phyloP scores from a whole-genome alignment of 2,888 invertebrate species.

The Alsophila aescularia region DNA sequence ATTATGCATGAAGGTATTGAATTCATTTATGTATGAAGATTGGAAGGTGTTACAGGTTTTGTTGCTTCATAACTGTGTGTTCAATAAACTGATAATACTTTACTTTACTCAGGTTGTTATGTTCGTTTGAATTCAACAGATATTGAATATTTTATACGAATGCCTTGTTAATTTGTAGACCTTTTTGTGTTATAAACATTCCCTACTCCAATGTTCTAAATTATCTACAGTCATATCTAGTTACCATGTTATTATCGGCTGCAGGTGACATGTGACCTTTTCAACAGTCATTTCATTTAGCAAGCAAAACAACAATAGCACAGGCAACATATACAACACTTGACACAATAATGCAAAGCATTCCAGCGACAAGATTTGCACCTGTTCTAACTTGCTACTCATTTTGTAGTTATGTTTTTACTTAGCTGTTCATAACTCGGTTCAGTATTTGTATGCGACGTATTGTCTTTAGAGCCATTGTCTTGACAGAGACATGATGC shows the following conservation, averaged over 20 bases:
- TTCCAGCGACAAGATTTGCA: conserved; percentile 21
- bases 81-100: conserved; percentile 4
- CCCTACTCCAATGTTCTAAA: too few relatives aligned
- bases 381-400: conserved; percentile 16
- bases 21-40: conserved; percentile 22
- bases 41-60: conserved; percentile 32
- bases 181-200: too few relatives aligned
- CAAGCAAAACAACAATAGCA: conserved; percentile 23
- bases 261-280: conserved; percentile 31
- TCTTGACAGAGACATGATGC: conserved; percentile 6
- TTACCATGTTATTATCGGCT: conserved; percentile 5
- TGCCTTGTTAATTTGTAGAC: too few relatives aligned
- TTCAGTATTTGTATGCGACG: neutral
- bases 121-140: neutral
- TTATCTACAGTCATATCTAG: neutral
- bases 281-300: conserved; percentile 13
- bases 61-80: conserved; percentile 24
- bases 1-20: conserved; percentile 31
- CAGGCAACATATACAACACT: conserved; percentile 19
- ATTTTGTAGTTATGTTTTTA: conserved; percentile 1
- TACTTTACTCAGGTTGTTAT: conserved; percentile 16
- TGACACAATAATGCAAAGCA: conserved; percentile 35
- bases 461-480: conserved; percentile 3
- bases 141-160: too few relatives aligned
- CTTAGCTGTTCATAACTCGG: neutral